A percentile compares a stretch with the other conserved stretches of the same genome.
These are phyloP conservation scores for Caenorhabditis auriculariae DNA, from an alignment of 2,888 invertebrate species.

Conservation along the genomic window DNA sequence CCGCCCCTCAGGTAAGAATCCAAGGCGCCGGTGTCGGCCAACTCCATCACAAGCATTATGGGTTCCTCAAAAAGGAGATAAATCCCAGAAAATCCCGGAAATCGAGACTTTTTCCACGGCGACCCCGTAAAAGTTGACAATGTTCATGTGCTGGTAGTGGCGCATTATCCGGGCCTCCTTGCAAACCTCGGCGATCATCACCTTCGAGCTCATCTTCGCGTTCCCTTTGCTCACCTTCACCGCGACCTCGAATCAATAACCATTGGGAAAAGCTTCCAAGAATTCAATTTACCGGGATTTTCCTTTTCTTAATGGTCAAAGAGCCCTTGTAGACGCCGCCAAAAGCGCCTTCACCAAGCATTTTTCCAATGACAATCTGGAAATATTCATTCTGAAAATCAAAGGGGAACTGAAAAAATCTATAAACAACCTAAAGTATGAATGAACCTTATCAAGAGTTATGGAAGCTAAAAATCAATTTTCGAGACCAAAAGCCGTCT, in stretches of 20 bases:
- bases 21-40: constrained; percentile 38
- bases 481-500: no score
- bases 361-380: constrained; percentile 36
- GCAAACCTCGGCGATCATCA: constrained; percentile 48
- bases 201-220: constrained; percentile 30
- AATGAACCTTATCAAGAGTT: no score
- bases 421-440: no score
- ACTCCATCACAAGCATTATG: constrained; percentile 48
- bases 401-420: background rate
- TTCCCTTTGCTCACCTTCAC: constrained; percentile 50
- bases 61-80: constrained; percentile 26
- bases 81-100: no score
- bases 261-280: background rate
- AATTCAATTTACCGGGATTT: constrained; percentile 5
- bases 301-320: constrained; percentile 24
- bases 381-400: background rate
- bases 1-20: constrained; percentile 36
- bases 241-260: constrained; percentile 17
- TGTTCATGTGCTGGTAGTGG: constrained; percentile 44
- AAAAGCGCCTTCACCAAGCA: constrained; percentile 50
- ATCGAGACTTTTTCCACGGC: constrained; percentile 40
- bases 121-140: constrained; percentile 44
- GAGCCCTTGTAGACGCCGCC: constrained; percentile 42
- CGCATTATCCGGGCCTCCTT: constrained; percentile 49
- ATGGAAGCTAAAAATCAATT: no score